A percentile compares a stretch with the other conserved stretches of the same genome.
Conservation (phyloP, 1,140 invertebrate species). For the Drosophila asahinai region DNA sequence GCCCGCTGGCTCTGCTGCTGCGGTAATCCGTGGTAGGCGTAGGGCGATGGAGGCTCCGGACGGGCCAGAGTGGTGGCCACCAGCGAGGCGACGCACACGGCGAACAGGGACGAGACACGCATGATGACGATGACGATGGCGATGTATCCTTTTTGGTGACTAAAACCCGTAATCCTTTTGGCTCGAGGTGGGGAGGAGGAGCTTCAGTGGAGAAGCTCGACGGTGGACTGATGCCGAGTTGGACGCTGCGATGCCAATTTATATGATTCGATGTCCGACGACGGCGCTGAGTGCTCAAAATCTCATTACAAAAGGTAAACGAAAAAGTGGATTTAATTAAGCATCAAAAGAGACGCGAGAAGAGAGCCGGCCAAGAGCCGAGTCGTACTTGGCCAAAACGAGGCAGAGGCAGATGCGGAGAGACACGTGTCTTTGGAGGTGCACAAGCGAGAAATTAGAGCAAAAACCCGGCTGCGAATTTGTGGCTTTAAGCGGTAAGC, state of each 20-base stretch:
- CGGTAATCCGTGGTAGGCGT: constrained; percentile 86
- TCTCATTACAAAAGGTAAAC: constrained; percentile 79
- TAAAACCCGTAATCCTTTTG: constrained; percentile 73
- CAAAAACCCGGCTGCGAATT: constrained; percentile 49
- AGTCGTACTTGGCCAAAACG: constrained; percentile 21
- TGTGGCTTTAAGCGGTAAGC: constrained; percentile 44
- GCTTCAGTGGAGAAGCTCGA: constrained; percentile 67
- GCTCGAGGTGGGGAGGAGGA: constrained; percentile 21
- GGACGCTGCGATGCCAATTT: constrained; percentile 52
- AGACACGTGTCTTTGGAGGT: constrained; percentile 58
- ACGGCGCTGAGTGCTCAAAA: constrained; percentile 61
- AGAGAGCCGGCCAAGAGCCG: constrained; percentile 10
- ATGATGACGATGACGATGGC: constrained; percentile 45
- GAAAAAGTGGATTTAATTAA: constrained; percentile 78
- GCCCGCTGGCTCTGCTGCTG: constrained; percentile 83
- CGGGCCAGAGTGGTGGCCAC: constrained; percentile 86
- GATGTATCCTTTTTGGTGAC: constrained; percentile 44
- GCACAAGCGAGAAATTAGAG: constrained; percentile 63
- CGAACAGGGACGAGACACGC: constrained; percentile 85
- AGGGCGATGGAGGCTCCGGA: constrained; percentile 87
- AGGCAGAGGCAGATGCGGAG: constrained; percentile 31
- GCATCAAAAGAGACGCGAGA: constrained; percentile 68
- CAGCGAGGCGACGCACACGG: constrained; percentile 80
- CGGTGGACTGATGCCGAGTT: constrained; percentile 65
- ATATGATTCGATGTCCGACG: constrained; percentile 71